A percentile compares a stretch with the other conserved stretches of the same genome.
Evolutionary conservation across 2,113 vertebrate species (phyloP).

Genomic region (Eublepharis macularius): DNA sequence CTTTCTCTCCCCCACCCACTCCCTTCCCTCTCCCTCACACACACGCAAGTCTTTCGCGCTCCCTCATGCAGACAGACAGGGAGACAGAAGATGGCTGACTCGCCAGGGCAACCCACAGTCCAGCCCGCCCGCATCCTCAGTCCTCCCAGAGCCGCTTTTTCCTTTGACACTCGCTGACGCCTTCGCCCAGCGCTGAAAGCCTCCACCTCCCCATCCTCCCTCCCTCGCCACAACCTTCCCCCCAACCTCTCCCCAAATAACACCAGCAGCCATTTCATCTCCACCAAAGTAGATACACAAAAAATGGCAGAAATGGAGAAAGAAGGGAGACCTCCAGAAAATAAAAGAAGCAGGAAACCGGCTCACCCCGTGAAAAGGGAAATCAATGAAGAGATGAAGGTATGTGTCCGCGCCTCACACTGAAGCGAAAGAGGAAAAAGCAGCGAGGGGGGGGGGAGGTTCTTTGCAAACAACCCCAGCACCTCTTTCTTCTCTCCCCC

Average conservation of each 20-base stretch:
- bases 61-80: constrained; percentile 68
- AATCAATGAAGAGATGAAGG: constrained; percentile 99
- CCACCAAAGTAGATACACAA: constrained; percentile 77
- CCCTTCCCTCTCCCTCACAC: constrained; percentile 31
- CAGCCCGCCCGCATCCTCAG: constrained; percentile 66
- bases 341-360: constrained; percentile 96
- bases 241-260: constrained; percentile 45
- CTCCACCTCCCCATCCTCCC: constrained; percentile 50
- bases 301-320: constrained; percentile 99
- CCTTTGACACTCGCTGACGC: constrained; percentile 45
- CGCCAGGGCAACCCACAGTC: constrained; percentile 46
- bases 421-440: neutral
- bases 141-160: constrained; percentile 43
- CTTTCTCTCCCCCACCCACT: neutral
- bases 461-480: neutral
- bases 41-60: constrained; percentile 46
- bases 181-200: constrained; percentile 34
- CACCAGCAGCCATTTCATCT: constrained; percentile 83
- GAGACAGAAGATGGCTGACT: constrained; percentile 92
- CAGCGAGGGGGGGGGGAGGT: constrained; percentile 43
- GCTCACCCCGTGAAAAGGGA: constrained; percentile 95
- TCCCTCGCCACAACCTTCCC: constrained; percentile 49
- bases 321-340: constrained; percentile 99
- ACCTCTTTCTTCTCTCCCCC: constrained; percentile 4
- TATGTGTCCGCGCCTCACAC: constrained; percentile 67